Conservation (phyloP, 2,113 vertebrate genomes). For the Pristiophorus japonicus region DNA sequence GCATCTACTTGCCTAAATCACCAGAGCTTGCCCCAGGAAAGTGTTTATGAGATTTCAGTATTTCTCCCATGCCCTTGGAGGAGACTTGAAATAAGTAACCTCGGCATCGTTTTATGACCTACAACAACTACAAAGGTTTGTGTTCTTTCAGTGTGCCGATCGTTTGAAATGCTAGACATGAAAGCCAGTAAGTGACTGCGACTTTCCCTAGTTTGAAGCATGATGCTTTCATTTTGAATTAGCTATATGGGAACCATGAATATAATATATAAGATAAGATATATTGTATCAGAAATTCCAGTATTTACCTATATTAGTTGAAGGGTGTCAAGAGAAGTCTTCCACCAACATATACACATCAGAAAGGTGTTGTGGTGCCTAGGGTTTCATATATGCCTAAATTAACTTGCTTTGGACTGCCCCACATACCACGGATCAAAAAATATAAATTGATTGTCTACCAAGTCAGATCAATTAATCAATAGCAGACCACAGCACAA, state of each 20-base stretch:
- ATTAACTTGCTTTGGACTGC: neutral
- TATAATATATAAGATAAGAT: neutral
- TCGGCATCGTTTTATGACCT: neutral
- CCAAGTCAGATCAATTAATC: neutral
- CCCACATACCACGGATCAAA: neutral
- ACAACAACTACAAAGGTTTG: neutral
- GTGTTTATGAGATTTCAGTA: neutral
- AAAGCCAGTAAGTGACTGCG: neutral
- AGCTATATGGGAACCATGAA: neutral
- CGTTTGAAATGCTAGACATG: neutral
- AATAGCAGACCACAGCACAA: neutral
- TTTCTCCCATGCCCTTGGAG: neutral
- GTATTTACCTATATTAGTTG: neutral
- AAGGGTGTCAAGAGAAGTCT: neutral
- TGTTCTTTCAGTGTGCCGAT: neutral
- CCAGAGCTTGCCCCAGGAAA: neutral
- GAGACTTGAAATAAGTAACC: neutral
- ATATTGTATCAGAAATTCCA: neutral
- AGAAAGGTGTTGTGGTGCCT: neutral
- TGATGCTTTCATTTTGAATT: neutral
- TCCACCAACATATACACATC: neutral
- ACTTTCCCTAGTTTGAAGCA: neutral
- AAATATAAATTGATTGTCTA: neutral
- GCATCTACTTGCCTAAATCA: neutral
- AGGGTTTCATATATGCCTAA: neutral